These are phyloP conservation scores for Acomys russatus DNA, from an alignment of 2,797 vertebrate genomes.

Conservation along the genomic window DNA sequence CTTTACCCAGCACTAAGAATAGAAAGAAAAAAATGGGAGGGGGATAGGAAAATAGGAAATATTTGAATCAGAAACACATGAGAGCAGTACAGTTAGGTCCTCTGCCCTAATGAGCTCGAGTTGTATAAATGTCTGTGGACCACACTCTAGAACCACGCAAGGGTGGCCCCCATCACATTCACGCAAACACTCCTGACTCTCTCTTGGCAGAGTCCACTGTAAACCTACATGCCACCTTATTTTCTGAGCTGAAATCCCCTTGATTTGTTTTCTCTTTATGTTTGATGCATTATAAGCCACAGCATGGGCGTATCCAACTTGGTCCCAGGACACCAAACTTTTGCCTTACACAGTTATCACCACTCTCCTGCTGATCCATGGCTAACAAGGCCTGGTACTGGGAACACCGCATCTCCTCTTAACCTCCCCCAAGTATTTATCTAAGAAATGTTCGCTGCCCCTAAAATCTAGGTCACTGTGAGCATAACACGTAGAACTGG, in stretches of 20 bases:
- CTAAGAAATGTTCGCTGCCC: slow-evolving; percentile 70
- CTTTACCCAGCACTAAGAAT: neutral
- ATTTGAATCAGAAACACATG: neutral
- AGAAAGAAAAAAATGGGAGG: neutral
- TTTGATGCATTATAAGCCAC: slow-evolving; percentile 39
- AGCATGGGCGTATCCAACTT: neutral
- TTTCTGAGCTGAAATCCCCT: slow-evolving; percentile 56
- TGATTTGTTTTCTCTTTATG: neutral
- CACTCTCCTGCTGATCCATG: neutral
- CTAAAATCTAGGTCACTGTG: slow-evolving; percentile 85
- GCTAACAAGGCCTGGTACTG: neutral
- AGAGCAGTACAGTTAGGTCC: neutral
- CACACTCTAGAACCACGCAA: neutral
- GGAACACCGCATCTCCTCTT: slow-evolving; percentile 22
- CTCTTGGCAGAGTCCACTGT: neutral
- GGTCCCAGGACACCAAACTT: neutral
- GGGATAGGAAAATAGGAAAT: slow-evolving; percentile 5
- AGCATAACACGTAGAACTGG: neutral
- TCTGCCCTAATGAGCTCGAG: neutral
- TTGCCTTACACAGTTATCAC: neutral
- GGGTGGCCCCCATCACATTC: neutral
- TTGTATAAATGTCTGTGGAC: neutral
- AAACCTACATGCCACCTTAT: neutral
- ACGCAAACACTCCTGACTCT: neutral
- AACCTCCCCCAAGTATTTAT: slow-evolving; percentile 67